Percentiles rank a stretch among this genome's conserved stretches.
phyloP scores from a whole-genome alignment of 2,113 vertebrate genomes.

The Cacatua alba region DNA sequence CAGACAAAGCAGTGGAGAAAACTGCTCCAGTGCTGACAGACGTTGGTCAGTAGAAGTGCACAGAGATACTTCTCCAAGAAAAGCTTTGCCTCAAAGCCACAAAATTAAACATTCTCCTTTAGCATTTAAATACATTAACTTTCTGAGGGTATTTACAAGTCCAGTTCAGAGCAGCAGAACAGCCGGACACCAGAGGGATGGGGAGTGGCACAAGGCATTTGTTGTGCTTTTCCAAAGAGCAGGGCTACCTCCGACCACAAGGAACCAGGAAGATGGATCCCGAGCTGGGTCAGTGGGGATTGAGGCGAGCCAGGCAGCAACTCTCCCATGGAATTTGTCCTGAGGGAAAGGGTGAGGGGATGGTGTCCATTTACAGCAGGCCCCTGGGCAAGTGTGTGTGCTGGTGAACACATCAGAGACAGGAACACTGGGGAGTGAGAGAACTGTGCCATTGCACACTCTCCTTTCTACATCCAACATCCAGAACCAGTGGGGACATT shows the following conservation, averaged over 20 bases:
- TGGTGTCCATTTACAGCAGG: not conserved
- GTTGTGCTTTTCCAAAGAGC: constrained; percentile 65
- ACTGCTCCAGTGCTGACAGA: constrained; percentile 68
- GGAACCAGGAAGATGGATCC: not conserved
- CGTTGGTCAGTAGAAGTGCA: constrained; percentile 63
- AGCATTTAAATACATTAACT: constrained; percentile 72
- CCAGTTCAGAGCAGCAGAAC: constrained; percentile 71
- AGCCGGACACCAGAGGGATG: constrained; percentile 26
- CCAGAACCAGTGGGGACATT: not conserved
- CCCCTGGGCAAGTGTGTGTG: not conserved
- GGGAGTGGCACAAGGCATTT: constrained; percentile 49
- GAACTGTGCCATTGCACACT: fast-evolving
- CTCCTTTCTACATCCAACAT: not conserved
- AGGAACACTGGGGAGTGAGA: not conserved
- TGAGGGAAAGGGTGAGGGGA: not conserved
- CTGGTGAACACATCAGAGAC: not conserved
- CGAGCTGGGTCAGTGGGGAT: not conserved
- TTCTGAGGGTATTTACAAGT: constrained; percentile 69
- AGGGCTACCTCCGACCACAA: not conserved
- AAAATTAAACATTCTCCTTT: constrained; percentile 72
- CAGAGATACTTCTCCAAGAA: constrained; percentile 58
- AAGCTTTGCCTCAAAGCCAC: constrained; percentile 63
- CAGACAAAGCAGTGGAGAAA: constrained; percentile 69
- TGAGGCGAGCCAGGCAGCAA: not conserved
- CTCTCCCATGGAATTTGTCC: not conserved